Percentiles rank a stretch among this genome's conserved stretches.
Evolutionary conservation across 2,113 vertebrate genomes (phyloP).

Genomic region (Nanorana parkeri): DNA sequence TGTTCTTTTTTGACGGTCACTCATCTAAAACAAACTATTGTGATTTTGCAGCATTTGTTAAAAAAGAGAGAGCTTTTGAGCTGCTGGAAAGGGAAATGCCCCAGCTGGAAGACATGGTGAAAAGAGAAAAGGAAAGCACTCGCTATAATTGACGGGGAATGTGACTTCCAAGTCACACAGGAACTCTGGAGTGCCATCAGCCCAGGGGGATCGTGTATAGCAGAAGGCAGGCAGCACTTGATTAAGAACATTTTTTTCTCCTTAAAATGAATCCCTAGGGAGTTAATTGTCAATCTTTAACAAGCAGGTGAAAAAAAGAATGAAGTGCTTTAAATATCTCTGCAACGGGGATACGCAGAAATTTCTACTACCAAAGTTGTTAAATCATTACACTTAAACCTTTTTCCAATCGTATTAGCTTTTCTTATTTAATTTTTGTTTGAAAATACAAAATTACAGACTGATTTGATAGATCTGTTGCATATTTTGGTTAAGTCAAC

Average conservation of each 20-base stretch:
- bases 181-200: slow-evolving; percentile 35
- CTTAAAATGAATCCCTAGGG: slow-evolving; percentile 48
- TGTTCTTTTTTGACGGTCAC: slow-evolving; percentile 6
- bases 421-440: not conserved
- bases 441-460: not conserved
- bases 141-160: slow-evolving; percentile 50
- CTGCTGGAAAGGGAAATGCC: slow-evolving; percentile 26
- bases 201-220: slow-evolving; percentile 43
- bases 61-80: not conserved
- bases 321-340: slow-evolving; percentile 27
- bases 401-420: not conserved
- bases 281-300: slow-evolving; percentile 54
- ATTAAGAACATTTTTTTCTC: slow-evolving; percentile 48
- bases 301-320: slow-evolving; percentile 39
- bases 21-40: slow-evolving; percentile 8
- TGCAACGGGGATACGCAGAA: not conserved
- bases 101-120: slow-evolving; percentile 37
- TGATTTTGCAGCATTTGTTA: not conserved
- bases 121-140: slow-evolving; percentile 50
- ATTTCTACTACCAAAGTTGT: slow-evolving; percentile 36
- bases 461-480: too few species aligned
- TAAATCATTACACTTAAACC: slow-evolving; percentile 20
- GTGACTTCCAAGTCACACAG: slow-evolving; percentile 27
- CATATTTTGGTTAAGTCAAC: too few species aligned
- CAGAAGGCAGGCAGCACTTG: slow-evolving; percentile 51